Evolutionary conservation across 1,140 invertebrate species (phyloP), one percentile per base, ranked within the genome.

Genomic region (Galleria mellonella): DNA sequence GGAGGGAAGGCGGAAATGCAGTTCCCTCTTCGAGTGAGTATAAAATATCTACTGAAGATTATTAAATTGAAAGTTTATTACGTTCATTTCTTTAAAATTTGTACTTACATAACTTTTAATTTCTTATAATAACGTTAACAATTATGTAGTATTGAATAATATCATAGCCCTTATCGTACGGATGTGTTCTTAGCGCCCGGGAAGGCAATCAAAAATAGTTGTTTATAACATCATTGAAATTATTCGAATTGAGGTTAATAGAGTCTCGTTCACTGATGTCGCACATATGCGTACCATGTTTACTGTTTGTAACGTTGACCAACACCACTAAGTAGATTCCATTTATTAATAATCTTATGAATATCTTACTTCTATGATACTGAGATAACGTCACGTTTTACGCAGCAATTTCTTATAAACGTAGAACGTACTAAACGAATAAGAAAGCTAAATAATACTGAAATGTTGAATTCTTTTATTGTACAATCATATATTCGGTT

Each of bases 201-300:
- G 65, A 67, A 75, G 68, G 58, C 70, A 71, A 72, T 77, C 66
- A 62, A 57, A 72, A 69, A 75, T 52, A 72, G 66, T 72, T 77
- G 70, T 76, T 75, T 76, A 71, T 71, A 72, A 68, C 68, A 73
- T 66, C 70, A 72, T 72, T 81, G 71, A 82, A 81, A 72, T 74
- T 70, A 77, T 83, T 72, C 55, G 67, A 79, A 84, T 77, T 74
- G 77, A 84, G 77, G 81, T 84, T 84, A 84, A 83, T 83, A 71
- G 65, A 55, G 69, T 72, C 62, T 73, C 61, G 65, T 73, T 73
- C 67, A 75, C 69, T 72, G 60, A 71, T 77, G 81, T 81, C 77
- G 61, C 76, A 84, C 77, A 81, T 72, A 79, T 81, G 81, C 67
- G 75, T 72, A 56, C 68, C 75, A 79, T 79, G 73, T 72, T 77